Evolutionary conservation across 1,140 invertebrate genomes (phyloP).

Genomic region (Drosophila burlai): DNA sequence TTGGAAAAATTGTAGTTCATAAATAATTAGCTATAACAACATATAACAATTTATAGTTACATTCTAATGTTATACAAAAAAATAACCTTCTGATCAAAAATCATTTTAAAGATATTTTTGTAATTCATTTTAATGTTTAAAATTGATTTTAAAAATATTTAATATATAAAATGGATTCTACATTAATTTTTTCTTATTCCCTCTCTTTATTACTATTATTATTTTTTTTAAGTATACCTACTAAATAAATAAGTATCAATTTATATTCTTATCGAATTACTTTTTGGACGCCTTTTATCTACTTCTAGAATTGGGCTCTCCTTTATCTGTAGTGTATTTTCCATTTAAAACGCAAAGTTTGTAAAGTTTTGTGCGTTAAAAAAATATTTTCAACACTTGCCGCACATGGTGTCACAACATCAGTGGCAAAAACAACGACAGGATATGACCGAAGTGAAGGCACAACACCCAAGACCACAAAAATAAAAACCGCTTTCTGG

Average conservation of each 20-base stretch:
- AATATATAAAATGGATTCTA: no score
- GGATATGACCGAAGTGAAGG: conserved; percentile 48
- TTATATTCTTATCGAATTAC: neutral
- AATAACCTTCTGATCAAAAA: no score
- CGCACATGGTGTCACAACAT: conserved; percentile 77
- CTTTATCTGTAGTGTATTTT: conserved; percentile 23
- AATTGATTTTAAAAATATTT: no score
- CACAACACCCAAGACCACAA: conserved; percentile 51
- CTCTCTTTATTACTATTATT: neutral
- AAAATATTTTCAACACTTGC: conserved; percentile 78
- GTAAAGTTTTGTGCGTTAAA: conserved; percentile 74
- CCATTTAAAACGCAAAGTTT: conserved; percentile 66
- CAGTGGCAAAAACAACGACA: conserved; percentile 42
- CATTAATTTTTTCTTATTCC: neutral
- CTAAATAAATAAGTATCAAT: neutral
- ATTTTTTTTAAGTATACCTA: neutral
- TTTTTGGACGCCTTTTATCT: neutral
- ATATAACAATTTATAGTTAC: no score
- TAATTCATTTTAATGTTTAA: no score
- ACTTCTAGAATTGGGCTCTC: neutral
- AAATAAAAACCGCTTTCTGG: conserved; percentile 36
- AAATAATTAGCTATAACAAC: no score
- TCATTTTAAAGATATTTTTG: no score
- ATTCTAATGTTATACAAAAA: no score
- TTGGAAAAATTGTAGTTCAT: no score